A percentile compares a stretch with the other conserved stretches of the same genome.
Conservation (phyloP, 2,888 invertebrate species). For the Eupeodes luniger region DNA sequence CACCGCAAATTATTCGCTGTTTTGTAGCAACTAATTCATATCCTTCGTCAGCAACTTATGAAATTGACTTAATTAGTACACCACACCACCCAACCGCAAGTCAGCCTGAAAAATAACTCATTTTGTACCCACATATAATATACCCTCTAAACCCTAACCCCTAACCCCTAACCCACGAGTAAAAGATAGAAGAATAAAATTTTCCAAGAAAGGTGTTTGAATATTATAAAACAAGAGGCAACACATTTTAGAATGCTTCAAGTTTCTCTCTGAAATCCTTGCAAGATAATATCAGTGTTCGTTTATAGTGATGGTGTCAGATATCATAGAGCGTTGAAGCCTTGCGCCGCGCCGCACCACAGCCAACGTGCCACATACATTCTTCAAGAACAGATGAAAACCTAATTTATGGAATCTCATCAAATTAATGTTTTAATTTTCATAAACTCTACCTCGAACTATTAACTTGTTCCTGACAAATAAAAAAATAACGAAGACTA, state of each 20-base stretch:
- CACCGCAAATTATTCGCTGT: too few relatives aligned
- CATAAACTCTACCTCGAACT: neutral
- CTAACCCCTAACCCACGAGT: neutral
- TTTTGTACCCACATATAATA: too few relatives aligned
- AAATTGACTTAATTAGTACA: constrained; percentile 68
- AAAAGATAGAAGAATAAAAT: constrained; percentile 40
- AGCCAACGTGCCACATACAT: neutral
- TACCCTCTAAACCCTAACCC: neutral
- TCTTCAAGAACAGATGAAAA: neutral
- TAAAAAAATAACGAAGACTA: too few relatives aligned
- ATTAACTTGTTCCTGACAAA: neutral
- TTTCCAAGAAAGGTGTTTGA: constrained; percentile 46
- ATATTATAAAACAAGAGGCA: neutral
- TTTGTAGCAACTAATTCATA: too few relatives aligned
- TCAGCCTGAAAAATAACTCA: too few relatives aligned
- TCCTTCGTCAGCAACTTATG: constrained; percentile 9
- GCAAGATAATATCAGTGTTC: neutral
- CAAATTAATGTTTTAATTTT: neutral
- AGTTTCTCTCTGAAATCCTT: neutral
- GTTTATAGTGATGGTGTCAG: too few relatives aligned
- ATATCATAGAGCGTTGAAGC: neutral
- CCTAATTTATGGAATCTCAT: neutral
- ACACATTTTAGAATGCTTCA: constrained; percentile 1
- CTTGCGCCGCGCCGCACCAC: too few relatives aligned
- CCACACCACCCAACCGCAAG: neutral